phyloP scores from a whole-genome alignment of 1,140 invertebrate species.

The Caenorhabditis remanei region DNA sequence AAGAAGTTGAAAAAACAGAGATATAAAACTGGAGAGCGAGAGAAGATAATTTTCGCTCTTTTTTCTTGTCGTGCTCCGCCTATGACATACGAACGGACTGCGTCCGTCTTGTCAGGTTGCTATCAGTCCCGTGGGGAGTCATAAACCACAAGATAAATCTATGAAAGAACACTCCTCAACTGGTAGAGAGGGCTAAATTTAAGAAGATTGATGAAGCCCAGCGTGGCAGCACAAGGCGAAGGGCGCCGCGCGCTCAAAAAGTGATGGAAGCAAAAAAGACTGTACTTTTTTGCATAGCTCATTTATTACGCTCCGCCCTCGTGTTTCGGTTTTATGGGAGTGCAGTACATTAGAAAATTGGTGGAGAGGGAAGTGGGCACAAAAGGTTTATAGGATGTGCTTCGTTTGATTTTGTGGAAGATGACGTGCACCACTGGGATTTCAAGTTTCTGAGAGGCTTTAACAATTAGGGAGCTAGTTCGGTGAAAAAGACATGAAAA shows the following conservation, averaged over 20 bases:
- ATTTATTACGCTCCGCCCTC: not conserved
- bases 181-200: constrained; percentile 4
- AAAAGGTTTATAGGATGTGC: constrained; percentile 46
- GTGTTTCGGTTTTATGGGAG: not conserved
- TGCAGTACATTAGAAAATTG: constrained; percentile 41
- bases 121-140: constrained; percentile 50
- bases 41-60: constrained; percentile 50
- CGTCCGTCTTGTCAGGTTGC: constrained; percentile 50
- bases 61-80: constrained; percentile 14
- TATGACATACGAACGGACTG: constrained; percentile 44
- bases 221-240: not conserved
- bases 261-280: not conserved
- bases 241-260: not conserved
- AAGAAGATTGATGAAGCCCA: constrained; percentile 47
- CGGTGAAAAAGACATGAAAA: no score
- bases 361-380: not conserved
- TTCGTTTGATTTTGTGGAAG: not conserved
- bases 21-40: constrained; percentile 7
- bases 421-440: not conserved
- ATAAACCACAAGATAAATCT: constrained; percentile 56
- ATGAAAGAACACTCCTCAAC: constrained; percentile 20
- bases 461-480: not conserved
- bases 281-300: constrained; percentile 46
- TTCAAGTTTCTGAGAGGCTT: not conserved
- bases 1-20: constrained; percentile 28